phyloP scores from a whole-genome alignment of 2,797 vertebrate species.

The Eupleurogrammus muticus region DNA sequence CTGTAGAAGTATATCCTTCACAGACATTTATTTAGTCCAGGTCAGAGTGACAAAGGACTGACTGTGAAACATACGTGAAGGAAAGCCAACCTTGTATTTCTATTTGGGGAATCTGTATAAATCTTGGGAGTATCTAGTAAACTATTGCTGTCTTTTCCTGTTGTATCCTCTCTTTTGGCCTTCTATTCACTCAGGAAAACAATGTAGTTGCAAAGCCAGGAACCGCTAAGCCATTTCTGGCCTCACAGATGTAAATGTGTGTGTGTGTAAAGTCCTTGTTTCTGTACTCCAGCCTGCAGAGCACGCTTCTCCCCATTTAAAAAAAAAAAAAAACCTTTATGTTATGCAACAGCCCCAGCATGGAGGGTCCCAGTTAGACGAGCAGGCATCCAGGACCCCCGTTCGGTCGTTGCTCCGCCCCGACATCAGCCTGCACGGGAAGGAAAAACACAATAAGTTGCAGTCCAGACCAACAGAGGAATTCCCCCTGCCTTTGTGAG shows the following conservation, averaged over 20 bases:
- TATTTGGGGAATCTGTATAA: background rate
- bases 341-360: constrained; percentile 58
- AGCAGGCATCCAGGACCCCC: constrained; percentile 53
- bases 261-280: constrained; percentile 28
- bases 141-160: background rate
- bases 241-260: constrained; percentile 33
- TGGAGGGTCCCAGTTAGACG: constrained; percentile 42
- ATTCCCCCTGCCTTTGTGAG: constrained; percentile 73
- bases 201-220: constrained; percentile 16
- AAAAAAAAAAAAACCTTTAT: constrained; percentile 28
- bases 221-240: constrained; percentile 27
- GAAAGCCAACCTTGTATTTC: constrained; percentile 11
- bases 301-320: constrained; percentile 29
- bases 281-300: constrained; percentile 32
- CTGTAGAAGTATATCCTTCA: constrained; percentile 9
- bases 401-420: constrained; percentile 50
- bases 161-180: constrained; percentile 12
- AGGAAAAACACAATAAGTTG: constrained; percentile 74
- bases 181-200: constrained; percentile 27
- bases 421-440: constrained; percentile 53
- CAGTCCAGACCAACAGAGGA: constrained; percentile 68
- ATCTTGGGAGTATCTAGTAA: background rate
- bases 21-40: background rate
- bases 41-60: constrained; percentile 16
- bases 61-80: constrained; percentile 1